phyloP scores from a whole-genome alignment of 2,888 invertebrate genomes.

The Diploptera punctata region DNA sequence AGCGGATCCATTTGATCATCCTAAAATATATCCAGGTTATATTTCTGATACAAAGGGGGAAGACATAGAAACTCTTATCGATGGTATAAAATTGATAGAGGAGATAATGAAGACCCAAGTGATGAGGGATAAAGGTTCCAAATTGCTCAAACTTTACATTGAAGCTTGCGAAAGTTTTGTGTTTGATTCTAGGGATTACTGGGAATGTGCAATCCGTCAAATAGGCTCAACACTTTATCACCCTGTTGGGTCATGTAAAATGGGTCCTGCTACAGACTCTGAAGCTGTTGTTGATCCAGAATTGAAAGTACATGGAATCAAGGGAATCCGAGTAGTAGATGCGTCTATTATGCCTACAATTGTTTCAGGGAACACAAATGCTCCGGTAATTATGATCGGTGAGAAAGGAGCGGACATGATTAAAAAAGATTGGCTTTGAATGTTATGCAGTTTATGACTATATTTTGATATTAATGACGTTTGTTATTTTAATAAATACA shows the following conservation, averaged over 20 bases:
- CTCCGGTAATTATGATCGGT: constrained; percentile 88
- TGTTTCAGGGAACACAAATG: constrained; percentile 89
- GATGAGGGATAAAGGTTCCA: constrained; percentile 66
- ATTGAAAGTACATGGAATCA: constrained; percentile 76
- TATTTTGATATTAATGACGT: too few species aligned
- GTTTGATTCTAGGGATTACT: constrained; percentile 61
- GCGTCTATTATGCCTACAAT: constrained; percentile 90
- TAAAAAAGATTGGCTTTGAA: constrained; percentile 74
- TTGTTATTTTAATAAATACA: too few species aligned
- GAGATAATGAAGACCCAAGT: constrained; percentile 74
- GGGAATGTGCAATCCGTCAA: constrained; percentile 31
- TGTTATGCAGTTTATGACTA: too few species aligned
- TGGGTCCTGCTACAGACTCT: constrained; percentile 32
- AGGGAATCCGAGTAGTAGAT: constrained; percentile 79
- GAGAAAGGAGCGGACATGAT: constrained; percentile 91
- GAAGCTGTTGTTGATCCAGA: constrained; percentile 82
- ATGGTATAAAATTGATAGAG: constrained; percentile 61
- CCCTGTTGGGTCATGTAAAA: constrained; percentile 37
- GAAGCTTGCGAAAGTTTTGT: constrained; percentile 30
- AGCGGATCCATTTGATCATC: constrained; percentile 85
- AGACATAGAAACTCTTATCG: constrained; percentile 79
- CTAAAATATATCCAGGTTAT: constrained; percentile 86
- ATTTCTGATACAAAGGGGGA: constrained; percentile 64
- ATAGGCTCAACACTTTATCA: constrained; percentile 32
- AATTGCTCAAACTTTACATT: not conserved